Evolutionary conservation across 2,113 vertebrate genomes (phyloP).

Genomic region (Bubo bubo): DNA sequence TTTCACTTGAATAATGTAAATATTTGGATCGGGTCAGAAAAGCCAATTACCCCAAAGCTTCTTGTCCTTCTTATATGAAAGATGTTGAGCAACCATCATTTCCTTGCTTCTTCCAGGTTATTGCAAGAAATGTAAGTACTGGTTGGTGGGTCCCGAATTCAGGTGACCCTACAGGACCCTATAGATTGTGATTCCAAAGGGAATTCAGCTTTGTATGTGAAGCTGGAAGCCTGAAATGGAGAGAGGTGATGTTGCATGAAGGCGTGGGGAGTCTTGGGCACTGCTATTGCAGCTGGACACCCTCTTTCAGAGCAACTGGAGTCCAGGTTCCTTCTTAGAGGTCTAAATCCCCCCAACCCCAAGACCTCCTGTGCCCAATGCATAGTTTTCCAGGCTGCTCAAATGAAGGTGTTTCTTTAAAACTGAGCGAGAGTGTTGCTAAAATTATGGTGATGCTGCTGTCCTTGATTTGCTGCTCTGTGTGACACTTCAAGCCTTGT

Average conservation of each 20-base stretch:
- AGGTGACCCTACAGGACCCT: not conserved
- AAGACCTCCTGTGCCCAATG: not conserved
- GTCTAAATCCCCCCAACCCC: not conserved
- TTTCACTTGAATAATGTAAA: not conserved
- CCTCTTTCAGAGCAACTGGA: fast-evolving
- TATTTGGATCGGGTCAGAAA: not conserved
- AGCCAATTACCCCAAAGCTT: not conserved
- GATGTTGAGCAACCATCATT: not conserved
- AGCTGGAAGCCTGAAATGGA: not conserved
- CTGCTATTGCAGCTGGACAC: not conserved
- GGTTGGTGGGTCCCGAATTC: not conserved
- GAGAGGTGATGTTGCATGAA: not conserved
- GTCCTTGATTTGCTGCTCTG: not conserved
- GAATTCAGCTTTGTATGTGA: not conserved
- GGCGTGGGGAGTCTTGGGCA: fast-evolving
- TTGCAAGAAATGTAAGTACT: fast-evolving
- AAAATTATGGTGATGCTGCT: not conserved
- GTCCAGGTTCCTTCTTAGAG: not conserved
- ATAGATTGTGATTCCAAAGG: not conserved
- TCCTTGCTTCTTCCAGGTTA: not conserved
- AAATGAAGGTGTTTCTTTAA: not conserved
- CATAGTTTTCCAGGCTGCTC: not conserved
- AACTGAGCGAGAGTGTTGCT: not conserved
- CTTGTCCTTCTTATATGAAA: not conserved
- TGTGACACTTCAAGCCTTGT: not conserved